Base-by-base conservation (phyloP, 2,888 invertebrate species). In the Steinernema hermaphroditum region DNA sequence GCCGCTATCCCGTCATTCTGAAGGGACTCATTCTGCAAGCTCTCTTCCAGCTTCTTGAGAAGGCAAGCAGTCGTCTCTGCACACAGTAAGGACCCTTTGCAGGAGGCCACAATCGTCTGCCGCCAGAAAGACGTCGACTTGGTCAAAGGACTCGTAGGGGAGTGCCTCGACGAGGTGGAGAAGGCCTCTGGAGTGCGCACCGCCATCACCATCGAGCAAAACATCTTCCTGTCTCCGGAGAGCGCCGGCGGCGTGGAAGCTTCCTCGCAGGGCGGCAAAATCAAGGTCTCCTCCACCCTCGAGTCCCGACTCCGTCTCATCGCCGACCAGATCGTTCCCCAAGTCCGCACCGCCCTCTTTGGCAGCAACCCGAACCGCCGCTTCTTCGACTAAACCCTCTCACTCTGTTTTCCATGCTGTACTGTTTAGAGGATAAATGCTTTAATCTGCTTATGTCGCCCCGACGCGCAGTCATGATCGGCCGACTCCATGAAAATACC, bases 311-410 rank as follows among this genome's bases (percentile, higher is more conserved):
- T 54, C 27, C 27, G 54, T 6, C 54, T 54, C 22, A 54, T 54
- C 27, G 54, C 54, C 54, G 54, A 27, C 2, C 54, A 54, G 27
- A 54, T 54, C 54, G 27, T 54, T 2, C 54, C 54, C 12, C 54
- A 54, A 24, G 16, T 54, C 6, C 54, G 54, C 54, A 54, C 54
- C 12, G 54, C 54, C 22, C 54, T 54, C 27, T 54, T 54, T 22
- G 54, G 54, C 6, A 54, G 22, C 54, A 54, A 54, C 54, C 54
- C 54, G 2, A 54, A 27, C 54, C 54, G 54, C 22, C 54, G 54
- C 54, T 54, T 54, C 27, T 54, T 54, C 27, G 54, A 54, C 54
- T 54, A 16, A 54, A 27, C 19, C 4, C 14, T 24, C 54, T 24
- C 2, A 54, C 27, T 6, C 6, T 54, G 19, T 22, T 54, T 54